phyloP scores from a whole-genome alignment of 2,113 vertebrate genomes.

The Vulpes lagopus region DNA sequence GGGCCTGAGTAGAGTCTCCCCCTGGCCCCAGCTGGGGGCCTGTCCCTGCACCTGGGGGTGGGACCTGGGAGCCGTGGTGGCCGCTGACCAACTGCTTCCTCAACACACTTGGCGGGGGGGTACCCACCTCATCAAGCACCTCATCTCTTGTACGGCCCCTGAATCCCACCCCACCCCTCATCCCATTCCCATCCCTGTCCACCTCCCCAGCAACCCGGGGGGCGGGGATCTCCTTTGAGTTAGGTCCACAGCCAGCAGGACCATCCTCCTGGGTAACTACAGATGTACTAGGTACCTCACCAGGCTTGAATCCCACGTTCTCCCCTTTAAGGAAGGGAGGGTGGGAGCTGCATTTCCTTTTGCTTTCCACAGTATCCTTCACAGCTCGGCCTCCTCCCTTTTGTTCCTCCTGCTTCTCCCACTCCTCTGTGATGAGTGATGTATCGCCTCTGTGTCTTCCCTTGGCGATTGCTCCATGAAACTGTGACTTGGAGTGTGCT shows the following conservation, averaged over 20 bases:
- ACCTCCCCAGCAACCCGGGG: neutral
- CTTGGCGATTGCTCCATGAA: neutral
- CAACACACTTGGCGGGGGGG: rapidly evolving
- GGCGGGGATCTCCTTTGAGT: neutral
- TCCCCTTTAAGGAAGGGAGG: neutral
- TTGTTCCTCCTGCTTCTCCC: neutral
- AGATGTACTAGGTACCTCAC: neutral
- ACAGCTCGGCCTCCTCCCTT: neutral
- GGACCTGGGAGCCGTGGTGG: neutral
- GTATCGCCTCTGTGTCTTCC: neutral
- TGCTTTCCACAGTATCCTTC: neutral
- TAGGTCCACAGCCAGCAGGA: neutral
- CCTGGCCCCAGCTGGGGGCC: too few relatives aligned
- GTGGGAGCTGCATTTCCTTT: neutral
- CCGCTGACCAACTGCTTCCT: neutral
- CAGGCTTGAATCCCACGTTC: neutral
- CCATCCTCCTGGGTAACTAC: neutral
- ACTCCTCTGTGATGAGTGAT: neutral
- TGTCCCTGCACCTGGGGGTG: neutral
- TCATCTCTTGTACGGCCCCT: neutral
- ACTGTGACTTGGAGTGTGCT: neutral
- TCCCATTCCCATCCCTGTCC: neutral
- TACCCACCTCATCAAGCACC: neutral
- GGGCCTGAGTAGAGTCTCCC: neutral
- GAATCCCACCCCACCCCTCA: neutral